Evolutionary conservation across 2,888 invertebrate species (phyloP).

Genomic region (Chelonus formosanus): DNA sequence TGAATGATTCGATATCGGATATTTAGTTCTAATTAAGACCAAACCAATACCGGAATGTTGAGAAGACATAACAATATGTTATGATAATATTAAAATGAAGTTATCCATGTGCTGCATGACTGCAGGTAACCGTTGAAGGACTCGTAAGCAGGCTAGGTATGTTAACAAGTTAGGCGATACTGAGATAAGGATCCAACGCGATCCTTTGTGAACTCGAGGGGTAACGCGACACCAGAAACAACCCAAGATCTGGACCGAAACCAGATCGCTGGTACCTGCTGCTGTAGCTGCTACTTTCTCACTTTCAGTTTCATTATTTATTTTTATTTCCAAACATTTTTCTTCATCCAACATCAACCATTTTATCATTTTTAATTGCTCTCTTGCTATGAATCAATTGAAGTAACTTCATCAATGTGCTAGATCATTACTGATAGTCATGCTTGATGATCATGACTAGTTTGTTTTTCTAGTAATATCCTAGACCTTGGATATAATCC

Average conservation of each 20-base stretch:
- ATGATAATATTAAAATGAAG: conserved; percentile 46
- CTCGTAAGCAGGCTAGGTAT: conserved; percentile 59
- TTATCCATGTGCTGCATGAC: conserved; percentile 50
- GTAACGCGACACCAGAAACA: conserved; percentile 63
- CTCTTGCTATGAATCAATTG: too few relatives aligned
- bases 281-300: conserved; percentile 7
- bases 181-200: conserved; percentile 60
- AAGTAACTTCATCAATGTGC: too few relatives aligned
- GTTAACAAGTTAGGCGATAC: conserved; percentile 64
- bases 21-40: too few relatives aligned
- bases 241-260: conserved; percentile 48
- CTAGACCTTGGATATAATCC: too few relatives aligned
- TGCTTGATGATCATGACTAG: too few relatives aligned
- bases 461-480: too few relatives aligned
- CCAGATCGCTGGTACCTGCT: conserved; percentile 41
- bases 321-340: neutral
- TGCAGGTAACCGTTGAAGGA: conserved; percentile 30
- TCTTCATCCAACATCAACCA: too few relatives aligned
- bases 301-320: neutral
- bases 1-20: too few relatives aligned
- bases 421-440: too few relatives aligned
- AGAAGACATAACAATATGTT: too few relatives aligned
- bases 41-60: too few relatives aligned
- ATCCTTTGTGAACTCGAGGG: conserved; percentile 58
- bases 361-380: too few relatives aligned